Conservation (phyloP, 2,888 invertebrate genomes). For the Leptinotarsa tumamoca region DNA sequence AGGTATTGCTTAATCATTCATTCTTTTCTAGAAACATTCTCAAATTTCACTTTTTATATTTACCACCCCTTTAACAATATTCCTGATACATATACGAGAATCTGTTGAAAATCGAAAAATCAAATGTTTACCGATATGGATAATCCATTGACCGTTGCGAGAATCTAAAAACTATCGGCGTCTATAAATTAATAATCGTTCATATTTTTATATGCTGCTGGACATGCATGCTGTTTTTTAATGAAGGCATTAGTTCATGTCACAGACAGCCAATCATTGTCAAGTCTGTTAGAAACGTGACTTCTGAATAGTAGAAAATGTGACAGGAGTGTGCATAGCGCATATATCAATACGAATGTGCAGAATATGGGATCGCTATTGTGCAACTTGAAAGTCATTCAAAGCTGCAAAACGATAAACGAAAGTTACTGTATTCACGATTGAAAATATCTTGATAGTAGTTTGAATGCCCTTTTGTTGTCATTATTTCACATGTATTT, state of each 20-base stretch:
- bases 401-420: not conserved
- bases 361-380: conserved; percentile 8
- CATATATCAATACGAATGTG: conserved; percentile 8
- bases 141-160: too few species aligned
- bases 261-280: conserved; percentile 16
- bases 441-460: not conserved
- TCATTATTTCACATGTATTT: not conserved
- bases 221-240: conserved; percentile 5
- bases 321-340: not conserved
- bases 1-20: too few species aligned
- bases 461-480: not conserved
- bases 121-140: too few species aligned
- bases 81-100: too few species aligned
- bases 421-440: not conserved
- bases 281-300: conserved; percentile 6
- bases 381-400: conserved; percentile 3
- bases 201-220: not conserved
- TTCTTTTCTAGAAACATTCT: too few species aligned
- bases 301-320: conserved; percentile 12
- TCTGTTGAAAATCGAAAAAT: too few species aligned
- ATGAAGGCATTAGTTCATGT: conserved; percentile 6
- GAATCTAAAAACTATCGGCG: too few species aligned
- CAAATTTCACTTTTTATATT: too few species aligned
- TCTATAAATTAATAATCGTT: not conserved
- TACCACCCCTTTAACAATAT: too few species aligned